phyloP scores from a whole-genome alignment of 2,888 invertebrate species.

The Galeruca laticollis region DNA sequence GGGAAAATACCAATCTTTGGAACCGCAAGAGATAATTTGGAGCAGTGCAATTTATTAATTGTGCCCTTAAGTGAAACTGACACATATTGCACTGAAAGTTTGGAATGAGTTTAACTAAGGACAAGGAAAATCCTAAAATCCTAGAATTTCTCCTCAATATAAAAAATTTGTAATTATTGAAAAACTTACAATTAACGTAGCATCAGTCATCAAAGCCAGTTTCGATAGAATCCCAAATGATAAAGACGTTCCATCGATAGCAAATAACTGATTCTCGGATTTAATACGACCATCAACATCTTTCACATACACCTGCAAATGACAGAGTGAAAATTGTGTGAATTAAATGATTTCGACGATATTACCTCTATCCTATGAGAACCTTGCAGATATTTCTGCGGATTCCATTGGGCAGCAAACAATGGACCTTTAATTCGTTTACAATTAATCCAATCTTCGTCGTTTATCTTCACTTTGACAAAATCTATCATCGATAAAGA shows the following conservation, averaged over 20 bases:
- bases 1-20: no score
- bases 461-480: slow-evolving; percentile 78
- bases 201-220: slow-evolving; percentile 82
- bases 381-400: slow-evolving; percentile 74
- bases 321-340: slow-evolving; percentile 10
- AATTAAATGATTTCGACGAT: not conserved
- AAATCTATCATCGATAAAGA: slow-evolving; percentile 74
- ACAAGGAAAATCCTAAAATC: no score
- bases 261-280: slow-evolving; percentile 77
- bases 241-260: slow-evolving; percentile 78
- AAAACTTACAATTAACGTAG: slow-evolving; percentile 77
- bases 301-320: slow-evolving; percentile 70
- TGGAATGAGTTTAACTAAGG: no score
- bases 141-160: no score
- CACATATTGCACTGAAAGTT: no score
- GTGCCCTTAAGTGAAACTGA: no score
- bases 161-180: not conserved
- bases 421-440: slow-evolving; percentile 75
- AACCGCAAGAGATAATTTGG: no score
- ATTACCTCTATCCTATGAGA: slow-evolving; percentile 76
- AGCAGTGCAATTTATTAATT: no score
- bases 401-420: slow-evolving; percentile 80
- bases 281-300: slow-evolving; percentile 73
- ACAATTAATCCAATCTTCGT: slow-evolving; percentile 75
- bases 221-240: slow-evolving; percentile 77